phyloP scores from a whole-genome alignment of 2,113 vertebrate species.

The Coptodon rendalli region DNA sequence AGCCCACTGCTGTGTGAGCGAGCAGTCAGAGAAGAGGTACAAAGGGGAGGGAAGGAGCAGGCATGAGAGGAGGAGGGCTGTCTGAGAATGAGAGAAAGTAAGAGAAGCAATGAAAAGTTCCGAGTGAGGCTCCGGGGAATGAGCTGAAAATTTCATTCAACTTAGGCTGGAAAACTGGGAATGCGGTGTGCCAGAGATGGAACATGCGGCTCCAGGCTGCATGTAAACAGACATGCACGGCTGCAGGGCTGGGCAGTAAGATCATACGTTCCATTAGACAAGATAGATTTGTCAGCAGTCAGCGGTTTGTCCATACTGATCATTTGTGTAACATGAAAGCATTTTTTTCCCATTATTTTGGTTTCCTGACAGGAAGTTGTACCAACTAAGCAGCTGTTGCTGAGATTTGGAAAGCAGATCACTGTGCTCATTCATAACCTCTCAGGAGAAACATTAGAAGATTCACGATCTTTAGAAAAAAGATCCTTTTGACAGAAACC shows the following conservation, averaged over 20 bases:
- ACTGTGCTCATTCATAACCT: background rate
- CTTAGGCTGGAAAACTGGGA: conserved; percentile 24
- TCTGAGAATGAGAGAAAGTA: background rate
- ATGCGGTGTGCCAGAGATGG: background rate
- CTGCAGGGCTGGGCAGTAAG: background rate
- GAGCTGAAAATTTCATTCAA: conserved; percentile 69
- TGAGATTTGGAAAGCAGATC: background rate
- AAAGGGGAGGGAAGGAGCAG: conserved; percentile 44
- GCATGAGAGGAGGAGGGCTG: background rate
- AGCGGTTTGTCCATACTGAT: background rate
- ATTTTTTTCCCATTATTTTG: background rate
- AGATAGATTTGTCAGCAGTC: background rate
- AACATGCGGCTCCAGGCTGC: background rate
- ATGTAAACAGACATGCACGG: background rate
- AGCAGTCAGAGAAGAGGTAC: conserved; percentile 40
- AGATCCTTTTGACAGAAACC: background rate
- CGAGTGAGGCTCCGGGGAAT: conserved; percentile 66
- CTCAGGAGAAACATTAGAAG: background rate
- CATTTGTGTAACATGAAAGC: background rate
- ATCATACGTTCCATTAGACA: background rate
- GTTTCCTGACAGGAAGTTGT: background rate
- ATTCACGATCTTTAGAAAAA: background rate
- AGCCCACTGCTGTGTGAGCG: conserved; percentile 47
- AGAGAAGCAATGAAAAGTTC: conserved; percentile 10
- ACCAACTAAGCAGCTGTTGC: background rate